Evolutionary conservation across 2,888 invertebrate genomes (phyloP).

Genomic region (Microchrysa polita): DNA sequence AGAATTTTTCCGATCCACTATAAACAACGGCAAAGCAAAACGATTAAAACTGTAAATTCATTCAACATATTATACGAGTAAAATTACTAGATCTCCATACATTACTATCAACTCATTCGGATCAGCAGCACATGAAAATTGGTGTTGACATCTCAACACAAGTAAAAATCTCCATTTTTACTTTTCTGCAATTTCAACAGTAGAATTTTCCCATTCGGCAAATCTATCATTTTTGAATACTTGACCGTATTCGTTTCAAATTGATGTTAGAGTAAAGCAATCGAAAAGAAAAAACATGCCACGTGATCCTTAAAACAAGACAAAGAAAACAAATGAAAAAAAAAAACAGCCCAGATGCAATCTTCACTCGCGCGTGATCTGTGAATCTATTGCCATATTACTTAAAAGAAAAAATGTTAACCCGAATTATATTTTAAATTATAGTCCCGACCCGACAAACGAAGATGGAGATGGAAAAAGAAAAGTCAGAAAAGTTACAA

Average conservation of each 20-base stretch:
- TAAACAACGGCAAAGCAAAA: neutral
- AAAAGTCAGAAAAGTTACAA: slow-evolving; percentile 7
- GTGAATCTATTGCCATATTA: slow-evolving; percentile 44
- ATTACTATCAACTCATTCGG: too few relatives aligned
- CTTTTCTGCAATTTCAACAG: too few relatives aligned
- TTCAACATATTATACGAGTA: too few relatives aligned
- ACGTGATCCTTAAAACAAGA: neutral
- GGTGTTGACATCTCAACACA: neutral
- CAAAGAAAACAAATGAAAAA: slow-evolving; percentile 17
- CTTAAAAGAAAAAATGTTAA: slow-evolving; percentile 41
- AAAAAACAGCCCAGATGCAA: slow-evolving; percentile 25
- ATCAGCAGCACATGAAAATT: too few relatives aligned
- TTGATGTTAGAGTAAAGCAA: neutral
- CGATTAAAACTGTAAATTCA: slow-evolving; percentile 6
- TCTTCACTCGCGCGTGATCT: slow-evolving; percentile 42
- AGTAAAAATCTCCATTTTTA: too few relatives aligned
- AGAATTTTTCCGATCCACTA: slow-evolving; percentile 38
- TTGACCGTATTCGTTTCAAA: neutral
- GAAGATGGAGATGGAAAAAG: neutral
- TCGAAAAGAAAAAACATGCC: neutral
- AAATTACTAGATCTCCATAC: too few relatives aligned
- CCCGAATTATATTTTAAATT: slow-evolving; percentile 43
- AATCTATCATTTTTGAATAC: neutral
- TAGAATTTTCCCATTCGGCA: neutral
- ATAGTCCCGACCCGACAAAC: too few relatives aligned